A percentile compares a stretch with the other conserved stretches of the same genome.
Evolutionary conservation across 2,888 invertebrate genomes (phyloP).

Genomic region (Philonicus albiceps): DNA sequence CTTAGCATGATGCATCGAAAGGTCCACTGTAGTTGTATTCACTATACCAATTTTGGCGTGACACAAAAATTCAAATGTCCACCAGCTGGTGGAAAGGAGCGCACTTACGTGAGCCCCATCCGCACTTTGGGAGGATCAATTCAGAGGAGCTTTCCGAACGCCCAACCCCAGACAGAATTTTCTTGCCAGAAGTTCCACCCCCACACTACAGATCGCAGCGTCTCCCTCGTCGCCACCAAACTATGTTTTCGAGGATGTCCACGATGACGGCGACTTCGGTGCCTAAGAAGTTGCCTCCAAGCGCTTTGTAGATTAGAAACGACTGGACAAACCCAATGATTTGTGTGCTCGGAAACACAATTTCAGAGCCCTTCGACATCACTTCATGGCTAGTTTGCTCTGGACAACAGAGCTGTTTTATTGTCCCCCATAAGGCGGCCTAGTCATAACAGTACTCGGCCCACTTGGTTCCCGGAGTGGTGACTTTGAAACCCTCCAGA

Average conservation of each 20-base stretch:
- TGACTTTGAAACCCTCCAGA: background rate
- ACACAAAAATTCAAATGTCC: background rate
- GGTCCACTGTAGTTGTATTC: background rate
- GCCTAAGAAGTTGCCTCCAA: background rate
- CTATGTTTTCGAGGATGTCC: background rate
- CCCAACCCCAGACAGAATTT: background rate
- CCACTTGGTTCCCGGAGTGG: background rate
- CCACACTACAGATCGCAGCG: background rate
- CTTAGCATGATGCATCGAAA: background rate
- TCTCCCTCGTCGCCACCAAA: background rate
- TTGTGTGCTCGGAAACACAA: constrained; percentile 41
- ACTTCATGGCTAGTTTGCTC: background rate
- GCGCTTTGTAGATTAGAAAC: constrained; percentile 7
- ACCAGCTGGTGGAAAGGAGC: background rate
- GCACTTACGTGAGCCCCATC: background rate
- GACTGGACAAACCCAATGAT: constrained; percentile 28
- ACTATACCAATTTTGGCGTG: background rate
- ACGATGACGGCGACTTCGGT: background rate
- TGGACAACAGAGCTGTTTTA: background rate
- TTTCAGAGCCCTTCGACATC: constrained; percentile 34
- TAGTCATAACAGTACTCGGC: background rate
- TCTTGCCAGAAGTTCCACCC: background rate
- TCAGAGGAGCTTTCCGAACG: background rate
- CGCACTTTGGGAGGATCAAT: background rate
- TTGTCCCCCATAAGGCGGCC: background rate